Conservation (phyloP, 2,797 vertebrate species). For the Protosalanx chinensis region DNA sequence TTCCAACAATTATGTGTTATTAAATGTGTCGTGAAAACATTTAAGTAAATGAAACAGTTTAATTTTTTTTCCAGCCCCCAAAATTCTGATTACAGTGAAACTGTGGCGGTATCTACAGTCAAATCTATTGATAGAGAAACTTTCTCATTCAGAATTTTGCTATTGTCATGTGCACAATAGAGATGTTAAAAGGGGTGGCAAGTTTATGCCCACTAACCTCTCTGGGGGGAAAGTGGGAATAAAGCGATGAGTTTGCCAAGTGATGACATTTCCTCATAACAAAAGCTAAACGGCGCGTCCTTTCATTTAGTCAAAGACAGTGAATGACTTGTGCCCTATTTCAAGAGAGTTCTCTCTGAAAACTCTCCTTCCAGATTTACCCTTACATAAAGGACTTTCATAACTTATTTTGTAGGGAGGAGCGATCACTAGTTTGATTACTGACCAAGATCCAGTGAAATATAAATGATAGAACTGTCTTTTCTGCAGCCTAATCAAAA, state of each 20-base stretch:
- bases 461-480: constrained; percentile 13
- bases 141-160: constrained; percentile 28
- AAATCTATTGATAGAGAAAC: constrained; percentile 14
- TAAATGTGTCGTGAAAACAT: neutral
- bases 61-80: neutral
- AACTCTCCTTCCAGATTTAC: constrained; percentile 53
- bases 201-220: constrained; percentile 55
- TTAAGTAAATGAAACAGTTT: neutral
- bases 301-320: constrained; percentile 61
- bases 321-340: constrained; percentile 64
- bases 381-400: constrained; percentile 51
- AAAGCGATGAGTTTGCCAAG: constrained; percentile 60
- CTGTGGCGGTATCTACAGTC: neutral
- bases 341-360: constrained; percentile 49
- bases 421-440: constrained; percentile 28
- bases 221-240: constrained; percentile 54
- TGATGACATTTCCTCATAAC: constrained; percentile 69
- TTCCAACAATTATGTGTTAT: neutral
- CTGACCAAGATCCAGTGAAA: constrained; percentile 14
- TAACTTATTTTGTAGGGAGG: constrained; percentile 39
- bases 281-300: constrained; percentile 53
- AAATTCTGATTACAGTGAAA: neutral
- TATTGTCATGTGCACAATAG: constrained; percentile 53
- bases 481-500: neutral
- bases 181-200: constrained; percentile 44